Evolutionary conservation across 2,113 vertebrate species (phyloP).

Genomic region (Hippocampus zosterae): DNA sequence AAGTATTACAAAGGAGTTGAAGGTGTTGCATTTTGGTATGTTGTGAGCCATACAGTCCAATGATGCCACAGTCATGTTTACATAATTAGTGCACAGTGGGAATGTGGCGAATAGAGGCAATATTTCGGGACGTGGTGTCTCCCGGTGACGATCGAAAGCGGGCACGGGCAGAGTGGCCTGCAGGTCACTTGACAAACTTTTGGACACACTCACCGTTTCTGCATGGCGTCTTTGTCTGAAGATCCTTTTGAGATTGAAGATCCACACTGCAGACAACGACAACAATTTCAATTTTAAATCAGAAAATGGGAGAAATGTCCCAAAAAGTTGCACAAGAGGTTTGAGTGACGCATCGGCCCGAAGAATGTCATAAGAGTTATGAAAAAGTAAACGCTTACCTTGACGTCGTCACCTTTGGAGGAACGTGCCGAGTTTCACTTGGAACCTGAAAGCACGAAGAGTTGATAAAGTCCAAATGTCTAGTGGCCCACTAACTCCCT

Average conservation of each 20-base stretch:
- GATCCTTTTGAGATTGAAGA: not conserved
- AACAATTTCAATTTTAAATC: not conserved
- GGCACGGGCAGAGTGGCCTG: no score
- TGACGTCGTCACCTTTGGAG: not conserved
- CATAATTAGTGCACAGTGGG: no score
- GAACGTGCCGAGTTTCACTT: not conserved
- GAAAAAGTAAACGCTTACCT: not conserved
- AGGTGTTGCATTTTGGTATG: no score
- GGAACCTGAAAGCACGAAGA: constrained; percentile 13
- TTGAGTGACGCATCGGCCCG: no score
- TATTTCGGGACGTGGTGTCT: no score
- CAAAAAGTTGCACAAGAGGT: not conserved
- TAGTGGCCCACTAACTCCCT: not conserved
- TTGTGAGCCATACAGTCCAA: no score
- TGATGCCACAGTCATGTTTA: no score
- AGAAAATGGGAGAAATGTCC: not conserved
- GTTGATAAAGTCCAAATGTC: not conserved
- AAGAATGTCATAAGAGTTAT: no score
- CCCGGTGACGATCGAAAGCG: no score
- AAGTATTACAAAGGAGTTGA: no score
- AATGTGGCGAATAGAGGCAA: no score
- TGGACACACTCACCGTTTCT: constrained; percentile 12
- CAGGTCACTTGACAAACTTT: no score
- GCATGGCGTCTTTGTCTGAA: not conserved
- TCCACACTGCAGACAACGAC: constrained; percentile 11